Conservation (phyloP, 2,797 vertebrate genomes). For the Oreortyx pictus region DNA sequence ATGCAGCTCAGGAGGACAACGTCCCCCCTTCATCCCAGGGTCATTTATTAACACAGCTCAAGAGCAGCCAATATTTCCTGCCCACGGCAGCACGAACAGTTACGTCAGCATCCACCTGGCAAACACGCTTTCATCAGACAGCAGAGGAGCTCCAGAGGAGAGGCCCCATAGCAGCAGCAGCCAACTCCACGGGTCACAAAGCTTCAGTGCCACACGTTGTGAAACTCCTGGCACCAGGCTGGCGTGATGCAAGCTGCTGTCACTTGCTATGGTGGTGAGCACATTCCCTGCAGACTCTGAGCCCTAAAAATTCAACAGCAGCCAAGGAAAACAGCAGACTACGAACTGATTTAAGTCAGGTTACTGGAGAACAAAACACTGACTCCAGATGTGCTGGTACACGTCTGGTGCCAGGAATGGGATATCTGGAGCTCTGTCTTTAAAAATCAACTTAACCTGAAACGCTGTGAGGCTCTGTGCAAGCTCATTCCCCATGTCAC, state of each 20-base stretch:
- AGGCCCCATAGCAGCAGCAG: background rate
- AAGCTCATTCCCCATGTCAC: background rate
- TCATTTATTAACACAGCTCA: slow-evolving; percentile 58
- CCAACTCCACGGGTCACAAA: background rate
- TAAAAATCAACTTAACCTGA: background rate
- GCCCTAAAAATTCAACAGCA: background rate
- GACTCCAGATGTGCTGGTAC: accelerated
- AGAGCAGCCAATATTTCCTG: slow-evolving; percentile 25
- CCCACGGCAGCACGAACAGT: background rate
- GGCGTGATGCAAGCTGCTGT: background rate
- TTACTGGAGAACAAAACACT: accelerated
- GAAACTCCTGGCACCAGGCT: background rate
- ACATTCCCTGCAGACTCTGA: background rate
- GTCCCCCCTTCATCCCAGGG: background rate
- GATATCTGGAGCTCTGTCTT: background rate
- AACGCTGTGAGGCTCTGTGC: background rate
- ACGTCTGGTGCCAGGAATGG: accelerated
- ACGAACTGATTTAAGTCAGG: accelerated
- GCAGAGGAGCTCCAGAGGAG: background rate
- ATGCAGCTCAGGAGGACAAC: background rate
- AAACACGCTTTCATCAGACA: background rate
- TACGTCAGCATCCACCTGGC: slow-evolving; percentile 24
- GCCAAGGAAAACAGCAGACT: background rate
- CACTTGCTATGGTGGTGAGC: accelerated
- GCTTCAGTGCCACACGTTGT: accelerated